A percentile compares a stretch with the other conserved stretches of the same genome.
phyloP scores from a whole-genome alignment of 2,113 vertebrate genomes.

The Cryptomyrus ogoouensis region DNA sequence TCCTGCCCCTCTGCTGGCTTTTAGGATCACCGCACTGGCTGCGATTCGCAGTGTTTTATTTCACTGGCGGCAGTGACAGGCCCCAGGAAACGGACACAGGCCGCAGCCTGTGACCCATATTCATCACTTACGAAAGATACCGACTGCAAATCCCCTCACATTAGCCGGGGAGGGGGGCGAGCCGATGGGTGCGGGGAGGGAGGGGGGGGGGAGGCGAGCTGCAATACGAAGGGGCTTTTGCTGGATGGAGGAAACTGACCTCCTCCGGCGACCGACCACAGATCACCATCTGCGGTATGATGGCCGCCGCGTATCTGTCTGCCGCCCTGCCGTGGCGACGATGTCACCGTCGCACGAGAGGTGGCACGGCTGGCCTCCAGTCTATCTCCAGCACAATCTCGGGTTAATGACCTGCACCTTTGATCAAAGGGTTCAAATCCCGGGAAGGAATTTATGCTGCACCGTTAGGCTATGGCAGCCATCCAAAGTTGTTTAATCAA shows the following conservation, averaged over 20 bases:
- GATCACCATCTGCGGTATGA: neutral
- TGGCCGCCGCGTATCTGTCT: neutral
- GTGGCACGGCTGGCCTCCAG: neutral
- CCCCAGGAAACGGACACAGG: neutral
- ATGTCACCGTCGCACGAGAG: neutral
- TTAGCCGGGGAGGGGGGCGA: neutral
- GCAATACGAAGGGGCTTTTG: neutral
- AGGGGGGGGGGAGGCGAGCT: too few species aligned
- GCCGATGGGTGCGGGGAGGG: too few species aligned
- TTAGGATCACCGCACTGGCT: neutral
- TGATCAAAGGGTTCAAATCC: conserved; percentile 1
- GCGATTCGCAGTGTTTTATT: neutral
- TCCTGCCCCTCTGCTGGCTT: neutral
- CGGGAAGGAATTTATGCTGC: neutral
- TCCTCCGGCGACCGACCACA: neutral
- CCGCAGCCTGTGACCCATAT: neutral
- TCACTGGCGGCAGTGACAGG: neutral
- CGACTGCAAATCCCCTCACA: neutral
- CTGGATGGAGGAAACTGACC: neutral
- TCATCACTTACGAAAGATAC: neutral
- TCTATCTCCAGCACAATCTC: neutral
- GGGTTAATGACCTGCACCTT: neutral
- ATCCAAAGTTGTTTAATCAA: neutral
- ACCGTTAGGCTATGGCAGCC: neutral
- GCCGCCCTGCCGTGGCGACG: neutral